Evolutionary conservation across 2,113 vertebrate species (phyloP).

Genomic region (Aythya baeri): DNA sequence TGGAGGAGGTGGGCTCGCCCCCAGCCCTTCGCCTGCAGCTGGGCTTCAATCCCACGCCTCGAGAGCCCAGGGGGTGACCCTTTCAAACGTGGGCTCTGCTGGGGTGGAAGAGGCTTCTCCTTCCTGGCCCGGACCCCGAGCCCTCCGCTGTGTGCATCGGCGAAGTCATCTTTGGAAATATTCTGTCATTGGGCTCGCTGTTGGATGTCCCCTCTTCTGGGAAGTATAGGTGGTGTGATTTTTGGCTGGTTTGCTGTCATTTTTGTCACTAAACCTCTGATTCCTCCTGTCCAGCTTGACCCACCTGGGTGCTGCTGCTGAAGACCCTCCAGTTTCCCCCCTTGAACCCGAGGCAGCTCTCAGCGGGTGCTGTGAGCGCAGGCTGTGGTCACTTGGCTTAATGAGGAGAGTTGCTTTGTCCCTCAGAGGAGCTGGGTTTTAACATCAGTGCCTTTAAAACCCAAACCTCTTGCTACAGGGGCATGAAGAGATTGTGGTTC

Average conservation of each 20-base stretch:
- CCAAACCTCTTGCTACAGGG: constrained; percentile 48
- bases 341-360: neutral
- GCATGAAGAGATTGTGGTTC: constrained; percentile 63
- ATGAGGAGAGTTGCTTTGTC: neutral
- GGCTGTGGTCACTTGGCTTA: neutral
- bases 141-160: accelerated
- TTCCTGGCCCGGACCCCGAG: accelerated
- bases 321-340: neutral
- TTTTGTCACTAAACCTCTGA: neutral
- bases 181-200: accelerated
- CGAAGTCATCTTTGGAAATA: neutral
- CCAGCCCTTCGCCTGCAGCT: neutral
- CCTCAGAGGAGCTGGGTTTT: constrained; percentile 12
- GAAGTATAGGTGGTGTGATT: neutral
- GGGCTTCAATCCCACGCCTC: neutral
- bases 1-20: neutral
- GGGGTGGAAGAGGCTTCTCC: neutral
- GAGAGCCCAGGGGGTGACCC: accelerated
- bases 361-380: neutral
- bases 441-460: neutral
- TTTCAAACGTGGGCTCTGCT: neutral
- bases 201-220: neutral
- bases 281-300: neutral
- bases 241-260: accelerated
- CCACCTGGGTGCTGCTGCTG: neutral